A percentile compares a stretch with the other conserved stretches of the same genome.
phyloP scores from a whole-genome alignment of 2,797 vertebrate species.

The Miichthys miiuy region DNA sequence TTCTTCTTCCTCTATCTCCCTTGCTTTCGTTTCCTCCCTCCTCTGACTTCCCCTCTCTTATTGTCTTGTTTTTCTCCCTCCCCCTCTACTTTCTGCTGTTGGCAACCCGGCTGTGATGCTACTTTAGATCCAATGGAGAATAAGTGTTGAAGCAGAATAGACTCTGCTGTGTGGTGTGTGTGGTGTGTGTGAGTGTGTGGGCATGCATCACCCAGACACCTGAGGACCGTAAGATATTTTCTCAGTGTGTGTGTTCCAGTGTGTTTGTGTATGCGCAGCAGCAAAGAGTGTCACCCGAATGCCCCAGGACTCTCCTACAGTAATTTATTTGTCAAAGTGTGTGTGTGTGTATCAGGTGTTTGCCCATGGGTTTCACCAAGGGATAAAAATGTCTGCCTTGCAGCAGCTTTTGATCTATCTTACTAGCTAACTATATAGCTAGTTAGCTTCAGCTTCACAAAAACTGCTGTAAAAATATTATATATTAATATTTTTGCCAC shows the following conservation, averaged over 20 bases:
- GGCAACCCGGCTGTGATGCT: slow-evolving; percentile 56
- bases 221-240: slow-evolving; percentile 40
- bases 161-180: slow-evolving; percentile 7
- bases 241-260: neutral
- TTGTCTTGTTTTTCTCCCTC: slow-evolving; percentile 39
- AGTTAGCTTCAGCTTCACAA: too few relatives aligned
- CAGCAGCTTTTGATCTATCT: slow-evolving; percentile 24
- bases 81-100: slow-evolving; percentile 36
- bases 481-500: too few relatives aligned
- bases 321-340: slow-evolving; percentile 37
- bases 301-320: slow-evolving; percentile 35
- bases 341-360: slow-evolving; percentile 52
- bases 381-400: slow-evolving; percentile 29
- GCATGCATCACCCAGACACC: slow-evolving; percentile 30
- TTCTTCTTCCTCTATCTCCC: slow-evolving; percentile 35
- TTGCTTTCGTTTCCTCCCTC: slow-evolving; percentile 53
- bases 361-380: slow-evolving; percentile 34
- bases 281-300: slow-evolving; percentile 50
- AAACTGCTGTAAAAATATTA: too few relatives aligned
- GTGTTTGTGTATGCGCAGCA: slow-evolving; percentile 1
- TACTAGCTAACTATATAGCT: neutral
- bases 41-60: neutral
- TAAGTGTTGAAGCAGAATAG: slow-evolving; percentile 50
- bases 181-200: slow-evolving; percentile 3
- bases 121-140: slow-evolving; percentile 48